phyloP scores from a whole-genome alignment of 2,888 invertebrate genomes.

The Apantesis nais region DNA sequence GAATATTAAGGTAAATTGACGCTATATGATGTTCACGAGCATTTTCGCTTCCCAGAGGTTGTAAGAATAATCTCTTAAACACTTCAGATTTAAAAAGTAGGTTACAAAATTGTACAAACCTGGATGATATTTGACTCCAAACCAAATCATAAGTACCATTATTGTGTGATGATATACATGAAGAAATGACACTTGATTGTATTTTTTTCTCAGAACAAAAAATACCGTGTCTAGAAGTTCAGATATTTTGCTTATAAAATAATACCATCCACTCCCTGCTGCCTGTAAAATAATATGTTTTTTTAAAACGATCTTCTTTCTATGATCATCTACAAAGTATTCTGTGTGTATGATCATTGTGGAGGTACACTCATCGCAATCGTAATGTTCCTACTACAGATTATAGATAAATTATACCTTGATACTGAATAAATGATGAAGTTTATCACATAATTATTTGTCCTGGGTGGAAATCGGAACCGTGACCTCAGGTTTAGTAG shows the following conservation, averaged over 20 bases:
- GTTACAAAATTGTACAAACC: slow-evolving; percentile 26
- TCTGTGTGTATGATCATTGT: neutral
- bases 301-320: neutral
- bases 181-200: slow-evolving; percentile 91
- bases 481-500: too few species aligned
- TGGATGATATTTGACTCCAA: slow-evolving; percentile 40
- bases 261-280: slow-evolving; percentile 56
- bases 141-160: slow-evolving; percentile 32
- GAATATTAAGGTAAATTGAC: too few species aligned
- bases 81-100: neutral
- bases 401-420: too few species aligned
- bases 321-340: neutral
- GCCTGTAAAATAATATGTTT: slow-evolving; percentile 21
- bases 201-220: slow-evolving; percentile 90
- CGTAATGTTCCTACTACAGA: too few species aligned
- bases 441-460: too few species aligned
- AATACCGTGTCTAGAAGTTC: slow-evolving; percentile 91
- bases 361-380: neutral
- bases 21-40: neutral
- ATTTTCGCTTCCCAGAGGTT: neutral
- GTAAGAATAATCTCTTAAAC: neutral
- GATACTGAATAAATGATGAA: too few species aligned
- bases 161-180: slow-evolving; percentile 87
- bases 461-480: too few species aligned
- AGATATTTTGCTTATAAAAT: slow-evolving; percentile 88